Evolutionary conservation across 2,888 invertebrate genomes (phyloP), one percentile per base, ranked within the genome.

Genomic region (Shargacucullia verbasci): DNA sequence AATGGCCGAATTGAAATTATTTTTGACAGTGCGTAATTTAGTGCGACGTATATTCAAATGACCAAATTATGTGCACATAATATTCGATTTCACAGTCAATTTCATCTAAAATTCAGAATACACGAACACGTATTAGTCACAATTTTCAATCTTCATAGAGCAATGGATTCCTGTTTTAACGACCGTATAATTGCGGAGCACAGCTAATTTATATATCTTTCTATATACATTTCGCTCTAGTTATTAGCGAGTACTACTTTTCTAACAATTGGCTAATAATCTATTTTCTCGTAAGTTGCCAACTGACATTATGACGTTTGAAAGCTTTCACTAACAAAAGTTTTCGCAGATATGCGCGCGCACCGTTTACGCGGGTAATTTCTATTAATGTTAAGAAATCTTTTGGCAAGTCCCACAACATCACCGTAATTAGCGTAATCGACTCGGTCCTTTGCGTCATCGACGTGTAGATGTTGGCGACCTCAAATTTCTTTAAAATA

Each of bases 381-480:
- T 76, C 64, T 65, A 49, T 49, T 57, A 62, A 41, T 43, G 48
- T 48, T 27, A 11, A 7, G 34, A 27, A 27, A 48, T 60, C 56
- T 68, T 76, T 73, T 76, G 70, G 70, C 73, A 69, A 39, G 48
- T 40, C 33, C 15, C 48, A 46, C 15, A 33, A 34, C 48, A 58
- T 45, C 49, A 34, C 49, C 39, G 46, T 47, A 73, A 69, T 73
- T 73, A 69, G 65, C 58, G 48, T 53, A 29, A 29, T 29, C 53
- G 50, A 57, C 25, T 44, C 35, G 41, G 43, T 37, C 49, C 48
- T 41, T 46, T 34, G 54, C 54, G 49, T 46, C 52, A 59, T 53
- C 20, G 13, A 46, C 40, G 33, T 34, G 39, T 59, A 11, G 34
- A 33, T 66, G 58, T 62, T 57, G 35, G 44, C 57, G 46, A 54